phyloP scores from a whole-genome alignment of 2,797 vertebrate species.

The Amblyopsis hoosieri region DNA sequence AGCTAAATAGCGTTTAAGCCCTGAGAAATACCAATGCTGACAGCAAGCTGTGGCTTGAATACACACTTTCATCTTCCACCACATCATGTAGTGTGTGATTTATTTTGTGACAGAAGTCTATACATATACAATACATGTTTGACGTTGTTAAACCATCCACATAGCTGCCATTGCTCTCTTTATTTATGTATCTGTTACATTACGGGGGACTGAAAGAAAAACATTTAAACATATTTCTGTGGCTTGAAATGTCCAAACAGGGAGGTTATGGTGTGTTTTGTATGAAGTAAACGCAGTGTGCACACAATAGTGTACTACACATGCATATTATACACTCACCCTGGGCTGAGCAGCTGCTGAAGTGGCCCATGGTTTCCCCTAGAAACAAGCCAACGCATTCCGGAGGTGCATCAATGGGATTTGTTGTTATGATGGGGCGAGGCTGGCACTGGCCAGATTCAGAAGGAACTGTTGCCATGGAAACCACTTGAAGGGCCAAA shows the following conservation, averaged over 20 bases:
- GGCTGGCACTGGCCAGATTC: conserved; percentile 63
- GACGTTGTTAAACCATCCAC: too few relatives aligned
- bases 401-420: conserved; percentile 72
- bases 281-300: conserved; percentile 33
- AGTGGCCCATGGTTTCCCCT: conserved; percentile 61
- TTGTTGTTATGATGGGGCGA: conserved; percentile 71
- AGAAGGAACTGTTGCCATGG: conserved; percentile 72
- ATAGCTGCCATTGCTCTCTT: too few relatives aligned
- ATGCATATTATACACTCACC: neutral
- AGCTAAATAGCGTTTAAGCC: conserved; percentile 59
- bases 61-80: conserved; percentile 48
- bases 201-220: neutral
- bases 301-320: neutral
- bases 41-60: conserved; percentile 34
- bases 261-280: conserved; percentile 31
- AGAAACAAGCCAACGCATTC: conserved; percentile 67
- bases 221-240: conserved; percentile 26
- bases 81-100: conserved; percentile 30
- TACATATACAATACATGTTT: conserved; percentile 15
- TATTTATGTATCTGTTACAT: too few relatives aligned
- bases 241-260: conserved; percentile 16
- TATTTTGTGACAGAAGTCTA: conserved; percentile 26
- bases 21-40: conserved; percentile 41
- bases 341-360: conserved; percentile 55
- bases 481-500: conserved; percentile 64